Evolutionary conservation across 2,797 vertebrate genomes (phyloP), one percentile per base, ranked within the genome.

Genomic region (Tangara arthus): DNA sequence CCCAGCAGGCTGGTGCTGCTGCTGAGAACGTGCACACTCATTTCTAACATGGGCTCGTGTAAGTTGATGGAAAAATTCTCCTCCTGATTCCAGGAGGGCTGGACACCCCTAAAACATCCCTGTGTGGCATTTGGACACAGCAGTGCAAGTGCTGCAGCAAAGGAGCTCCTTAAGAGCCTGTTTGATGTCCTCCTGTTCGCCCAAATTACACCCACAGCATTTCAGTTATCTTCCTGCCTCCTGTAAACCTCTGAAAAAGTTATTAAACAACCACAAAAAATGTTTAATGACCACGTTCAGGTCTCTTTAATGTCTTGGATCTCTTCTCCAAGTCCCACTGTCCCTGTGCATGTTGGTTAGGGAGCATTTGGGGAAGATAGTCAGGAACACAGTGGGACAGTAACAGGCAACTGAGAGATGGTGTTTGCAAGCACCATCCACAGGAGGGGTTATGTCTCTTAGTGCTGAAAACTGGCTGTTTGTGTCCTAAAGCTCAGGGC

Each of bases 361-460:
- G 77, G 82, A 85, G 82, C 75, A 59, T 44, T 81, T 82, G 60
- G 50, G 49, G 71, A 86, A 80, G 34, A 73, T 13, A 55, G 24
- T 50, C 42, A 68, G 12, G 6, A 70, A 15, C 2, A 1, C 21
- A 15, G 30, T 15, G 66, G 27, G 78, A 41, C 28, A 18, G 68
- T 30, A 70, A 12, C 44, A 60, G 35, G 37, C 46, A 63, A 17
- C 41, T 12, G 19, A 61, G 44, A 60, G 53, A 52, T 0, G 1
- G 27, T 1, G 2, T 78, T 79, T 92, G 53, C 76, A 71, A 83
- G 77, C 46, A 50, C 22, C 59, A 64, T n/a, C 49, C 91, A 32
- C 64, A 41, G 32, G 52, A 70, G 78, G 23, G 32, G 17, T 63
- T 78, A 19, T 3, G 1, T 56, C 61, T 24, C 37, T 42, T 28